A percentile compares a stretch with the other conserved stretches of the same genome.
Evolutionary conservation across 2,888 invertebrate genomes (phyloP).

Genomic region (Luperina testacea): DNA sequence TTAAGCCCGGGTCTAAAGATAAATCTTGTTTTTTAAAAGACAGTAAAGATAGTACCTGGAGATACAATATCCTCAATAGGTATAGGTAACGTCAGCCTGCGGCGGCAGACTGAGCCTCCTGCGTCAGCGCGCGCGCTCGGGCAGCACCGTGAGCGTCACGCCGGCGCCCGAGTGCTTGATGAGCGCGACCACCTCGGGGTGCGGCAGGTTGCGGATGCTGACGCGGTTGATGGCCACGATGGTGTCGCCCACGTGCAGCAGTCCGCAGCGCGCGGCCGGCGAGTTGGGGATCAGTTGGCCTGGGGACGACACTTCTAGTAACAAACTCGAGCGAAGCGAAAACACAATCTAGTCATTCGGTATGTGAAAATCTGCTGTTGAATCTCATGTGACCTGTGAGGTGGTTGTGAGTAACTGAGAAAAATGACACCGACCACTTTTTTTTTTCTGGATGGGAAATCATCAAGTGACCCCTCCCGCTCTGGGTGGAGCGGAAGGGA

Average conservation of each 20-base stretch:
- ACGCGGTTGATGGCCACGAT: slow-evolving; percentile 98
- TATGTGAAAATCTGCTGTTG: too few relatives aligned
- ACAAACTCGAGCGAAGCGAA: too few relatives aligned
- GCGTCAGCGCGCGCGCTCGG: slow-evolving; percentile 69
- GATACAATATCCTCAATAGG: background rate
- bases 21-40: background rate
- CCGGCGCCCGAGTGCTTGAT: slow-evolving; percentile 98
- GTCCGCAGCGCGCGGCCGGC: slow-evolving; percentile 98
- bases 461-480: too few relatives aligned
- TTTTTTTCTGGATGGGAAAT: too few relatives aligned
- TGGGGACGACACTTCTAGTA: too few relatives aligned
- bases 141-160: slow-evolving; percentile 94
- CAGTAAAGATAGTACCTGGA: background rate
- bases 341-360: too few relatives aligned
- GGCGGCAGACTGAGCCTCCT: slow-evolving; percentile 31
- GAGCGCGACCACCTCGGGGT: slow-evolving; percentile 98
- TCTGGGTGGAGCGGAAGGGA: too few relatives aligned
- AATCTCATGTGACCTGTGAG: too few relatives aligned
- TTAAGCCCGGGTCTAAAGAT: background rate
- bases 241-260: slow-evolving; percentile 97
- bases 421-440: too few relatives aligned
- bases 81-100: background rate
- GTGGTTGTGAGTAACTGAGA: too few relatives aligned
- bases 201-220: slow-evolving; percentile 97
- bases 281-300: slow-evolving; percentile 97